Base-by-base conservation (phyloP, 2,113 vertebrate species). In the Picathartes gymnocephalus region DNA sequence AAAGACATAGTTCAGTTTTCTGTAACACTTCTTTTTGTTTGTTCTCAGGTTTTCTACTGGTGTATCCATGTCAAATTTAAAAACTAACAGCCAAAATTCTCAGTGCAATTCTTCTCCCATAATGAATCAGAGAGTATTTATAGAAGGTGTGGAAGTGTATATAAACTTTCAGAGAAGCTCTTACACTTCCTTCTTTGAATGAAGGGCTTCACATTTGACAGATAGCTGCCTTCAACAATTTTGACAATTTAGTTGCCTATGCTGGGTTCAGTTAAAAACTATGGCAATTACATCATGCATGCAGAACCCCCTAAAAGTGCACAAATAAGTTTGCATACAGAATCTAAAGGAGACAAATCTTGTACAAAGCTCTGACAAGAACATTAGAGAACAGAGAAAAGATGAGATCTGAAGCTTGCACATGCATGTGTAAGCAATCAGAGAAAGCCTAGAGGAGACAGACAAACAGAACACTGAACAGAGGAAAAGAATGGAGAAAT, bases 381-480 rank as follows among this genome's bases (percentile, higher is more conserved):
- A 62, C 4, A 9, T 15, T 6, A 88, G 23, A 4, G 21, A 62
- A 65, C 24, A 60, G 10, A 81, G 28, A 86, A 57, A 64, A 35
- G 20, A 33, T 39, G 24, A 65, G n/a, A 92, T 56, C 15, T 60
- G 44, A n/a, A 71, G 16, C 33, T 39, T 80, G 21, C 14, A 77
- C 11, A 30, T n/a, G 10, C 1, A 3, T 35, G 27, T 0, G 1
- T n/a, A 39, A 85, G 35, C 8, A 25, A 80, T 28, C 35, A 62
- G 8, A 68, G 33, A 79, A 82, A 88, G 33, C 24, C 30, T 37
- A 53, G 13, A 45, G 24, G 10, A 10, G 9, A 35, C 21, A 28
- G 20, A 30, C 19, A 22, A 33, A 65, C 13, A 56, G 37, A 81
- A 65, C 35, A 78, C 8, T 27, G 35, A 79, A 39, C 9, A 10